Evolutionary conservation across 1,140 invertebrate species (phyloP).

Genomic region (Megathymus violae): DNA sequence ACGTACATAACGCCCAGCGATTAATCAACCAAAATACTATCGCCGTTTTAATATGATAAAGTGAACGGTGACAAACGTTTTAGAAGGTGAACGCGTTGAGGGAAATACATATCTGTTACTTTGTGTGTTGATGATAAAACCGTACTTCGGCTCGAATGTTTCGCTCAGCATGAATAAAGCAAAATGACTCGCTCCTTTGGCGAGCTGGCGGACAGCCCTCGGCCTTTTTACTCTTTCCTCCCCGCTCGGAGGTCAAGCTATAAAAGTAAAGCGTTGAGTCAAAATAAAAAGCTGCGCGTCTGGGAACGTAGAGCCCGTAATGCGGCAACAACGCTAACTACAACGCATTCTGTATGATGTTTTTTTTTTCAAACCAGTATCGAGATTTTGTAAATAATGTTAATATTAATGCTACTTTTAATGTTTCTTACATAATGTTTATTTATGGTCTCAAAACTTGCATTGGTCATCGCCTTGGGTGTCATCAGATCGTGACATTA

Average conservation of each 20-base stretch:
- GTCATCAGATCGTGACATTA: too few relatives aligned
- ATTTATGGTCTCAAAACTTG: too few relatives aligned
- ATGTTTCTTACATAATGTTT: too few relatives aligned
- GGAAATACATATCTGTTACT: not conserved
- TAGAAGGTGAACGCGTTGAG: too few relatives aligned
- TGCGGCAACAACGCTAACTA: slow-evolving; percentile 5
- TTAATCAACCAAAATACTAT: too few relatives aligned
- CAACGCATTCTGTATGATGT: not conserved
- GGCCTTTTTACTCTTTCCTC: slow-evolving; percentile 55
- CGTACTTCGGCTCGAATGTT: not conserved
- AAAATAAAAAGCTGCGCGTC: slow-evolving; percentile 61
- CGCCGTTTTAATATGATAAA: too few relatives aligned
- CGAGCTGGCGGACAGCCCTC: not conserved
- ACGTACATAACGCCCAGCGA: too few relatives aligned
- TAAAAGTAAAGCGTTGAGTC: slow-evolving; percentile 62
- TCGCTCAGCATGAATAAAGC: not conserved
- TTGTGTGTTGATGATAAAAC: not conserved
- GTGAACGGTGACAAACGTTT: too few relatives aligned
- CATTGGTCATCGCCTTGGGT: too few relatives aligned
- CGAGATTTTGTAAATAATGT: too few relatives aligned
- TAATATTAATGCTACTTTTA: too few relatives aligned
- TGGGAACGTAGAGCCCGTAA: slow-evolving; percentile 52
- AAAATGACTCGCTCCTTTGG: not conserved
- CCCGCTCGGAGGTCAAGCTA: slow-evolving; percentile 61
- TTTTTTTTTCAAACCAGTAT: too few relatives aligned